Evolutionary conservation across 2,797 vertebrate species (phyloP), one percentile per base, ranked within the genome.

Genomic region (Clarias pachynema): DNA sequence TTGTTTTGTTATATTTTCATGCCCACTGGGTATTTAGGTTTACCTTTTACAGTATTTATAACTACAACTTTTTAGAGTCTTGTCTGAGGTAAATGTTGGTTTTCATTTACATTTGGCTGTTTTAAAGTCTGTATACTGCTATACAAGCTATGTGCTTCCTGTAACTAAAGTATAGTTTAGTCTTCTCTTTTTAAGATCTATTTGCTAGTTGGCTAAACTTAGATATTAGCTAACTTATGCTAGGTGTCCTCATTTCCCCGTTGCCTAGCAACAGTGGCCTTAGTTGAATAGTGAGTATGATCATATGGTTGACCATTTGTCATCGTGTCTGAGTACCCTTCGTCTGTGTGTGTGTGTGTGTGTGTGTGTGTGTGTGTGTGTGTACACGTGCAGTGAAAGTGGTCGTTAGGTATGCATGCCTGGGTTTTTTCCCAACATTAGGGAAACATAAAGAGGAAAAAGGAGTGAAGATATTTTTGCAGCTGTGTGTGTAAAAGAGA

Each of bases 321-420:
- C 49, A 53, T 53, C 12, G 22, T 62, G 60, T 62, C 0, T 5
- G 62, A 26, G 62, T 65, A 16, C 37, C 37, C 37, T 40, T 40
- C 6, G 26, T 65, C n/a, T 65, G 29, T 37, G 29, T 59, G 66
- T 14, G 80, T 63, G 60, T 62, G 59, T 62, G 20, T 1, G 62
- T 65, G n/a, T 65, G 62, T 65, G 7, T 74, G n/a, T 31, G 49
- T 85, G 20, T 75, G 20, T 81, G 31, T 81, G 59, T 60, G 60
- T 78, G 26, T 59, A 59, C 56, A 26, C 5, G 56, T 1, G 2
- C 2, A 8, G 20, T 16, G 66, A 84, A 77, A 77, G 82, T 68
- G 44, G 20, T 77, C 15, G 74, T 63, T 56, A 63, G 59, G 9
- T 31, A 63, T 74, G 74, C 31, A 63, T 65, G 70, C n/a, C 53